Evolutionary conservation across 2,797 vertebrate species (phyloP).

Genomic region (Serranus cabrilla): DNA sequence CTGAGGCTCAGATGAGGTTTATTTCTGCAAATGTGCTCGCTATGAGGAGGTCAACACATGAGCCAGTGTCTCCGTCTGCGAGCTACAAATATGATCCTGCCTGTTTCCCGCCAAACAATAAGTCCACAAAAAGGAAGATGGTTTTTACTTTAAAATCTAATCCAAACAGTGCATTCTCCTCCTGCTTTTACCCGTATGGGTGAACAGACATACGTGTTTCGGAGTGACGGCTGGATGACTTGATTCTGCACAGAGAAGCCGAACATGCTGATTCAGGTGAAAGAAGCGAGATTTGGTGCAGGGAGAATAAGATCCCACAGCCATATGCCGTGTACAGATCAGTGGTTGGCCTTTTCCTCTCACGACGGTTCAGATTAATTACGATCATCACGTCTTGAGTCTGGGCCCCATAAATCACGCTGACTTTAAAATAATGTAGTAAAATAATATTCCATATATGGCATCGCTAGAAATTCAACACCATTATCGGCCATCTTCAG

Average conservation of each 20-base stretch:
- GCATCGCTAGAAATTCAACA: constrained; percentile 60
- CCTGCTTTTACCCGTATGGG: constrained; percentile 24
- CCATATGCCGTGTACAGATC: constrained; percentile 82
- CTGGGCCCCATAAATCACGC: constrained; percentile 84
- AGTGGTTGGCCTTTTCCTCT: constrained; percentile 81
- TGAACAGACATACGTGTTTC: constrained; percentile 40
- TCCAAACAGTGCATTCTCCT: background rate
- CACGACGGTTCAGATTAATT: constrained; percentile 86
- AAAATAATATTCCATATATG: constrained; percentile 78
- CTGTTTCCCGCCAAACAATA: constrained; percentile 14
- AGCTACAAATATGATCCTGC: constrained; percentile 7
- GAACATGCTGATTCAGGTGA: constrained; percentile 82
- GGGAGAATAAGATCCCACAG: constrained; percentile 79
- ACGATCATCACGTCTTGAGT: constrained; percentile 81
- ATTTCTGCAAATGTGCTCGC: constrained; percentile 65
- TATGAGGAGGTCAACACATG: constrained; percentile 58
- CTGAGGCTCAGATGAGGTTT: constrained; percentile 62
- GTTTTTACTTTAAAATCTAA: constrained; percentile 3
- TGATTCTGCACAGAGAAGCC: constrained; percentile 55
- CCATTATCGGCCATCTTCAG: constrained; percentile 74
- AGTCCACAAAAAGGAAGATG: no score
- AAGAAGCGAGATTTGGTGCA: constrained; percentile 75
- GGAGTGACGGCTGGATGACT: constrained; percentile 52
- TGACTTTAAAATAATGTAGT: constrained; percentile 85
- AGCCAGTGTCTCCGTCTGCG: constrained; percentile 21